A percentile compares a stretch with the other conserved stretches of the same genome.
phyloP scores from a whole-genome alignment of 1,140 invertebrate genomes.

The Aphelinus certus region DNA sequence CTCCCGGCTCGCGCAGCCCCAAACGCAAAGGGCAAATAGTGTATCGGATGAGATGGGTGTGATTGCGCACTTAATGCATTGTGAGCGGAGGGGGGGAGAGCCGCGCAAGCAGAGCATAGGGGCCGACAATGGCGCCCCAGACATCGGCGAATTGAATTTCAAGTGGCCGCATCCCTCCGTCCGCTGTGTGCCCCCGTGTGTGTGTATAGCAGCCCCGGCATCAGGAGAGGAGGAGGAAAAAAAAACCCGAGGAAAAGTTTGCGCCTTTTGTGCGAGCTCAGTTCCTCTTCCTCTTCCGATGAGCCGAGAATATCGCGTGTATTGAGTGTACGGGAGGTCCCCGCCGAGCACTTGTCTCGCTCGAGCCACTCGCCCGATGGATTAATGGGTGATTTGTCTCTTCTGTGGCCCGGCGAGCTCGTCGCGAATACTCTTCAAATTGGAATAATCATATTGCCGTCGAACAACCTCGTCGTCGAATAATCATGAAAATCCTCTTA shows the following conservation, averaged over 20 bases:
- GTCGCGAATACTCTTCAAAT: too few species aligned
- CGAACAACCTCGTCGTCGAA: too few species aligned
- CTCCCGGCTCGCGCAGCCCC: conserved; percentile 46
- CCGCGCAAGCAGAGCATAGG: conserved; percentile 52
- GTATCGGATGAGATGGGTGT: conserved; percentile 67
- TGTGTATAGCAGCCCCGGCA: too few species aligned
- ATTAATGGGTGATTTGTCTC: too few species aligned
- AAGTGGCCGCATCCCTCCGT: conserved; percentile 66
- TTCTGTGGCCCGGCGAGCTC: too few species aligned
- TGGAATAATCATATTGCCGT: too few species aligned
- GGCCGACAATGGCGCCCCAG: conserved; percentile 59
- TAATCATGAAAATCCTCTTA: too few species aligned
- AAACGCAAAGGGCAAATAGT: conserved; percentile 64
- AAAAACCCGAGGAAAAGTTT: too few species aligned
- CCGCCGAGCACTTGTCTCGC: conserved; percentile 6
- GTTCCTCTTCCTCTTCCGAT: too few species aligned
- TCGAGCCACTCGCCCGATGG: too few species aligned
- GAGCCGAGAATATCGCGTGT: neutral
- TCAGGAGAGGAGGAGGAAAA: too few species aligned
- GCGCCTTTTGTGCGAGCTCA: too few species aligned
- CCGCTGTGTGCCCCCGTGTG: neutral
- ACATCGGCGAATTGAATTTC: conserved; percentile 66
- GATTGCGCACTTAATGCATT: conserved; percentile 68
- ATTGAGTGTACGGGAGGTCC: neutral
- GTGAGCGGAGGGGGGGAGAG: conserved; percentile 42